Percentiles rank a stretch among this genome's conserved stretches.
Conservation (phyloP, 1,140 invertebrate species). For the Paraescarpia echinospica region DNA sequence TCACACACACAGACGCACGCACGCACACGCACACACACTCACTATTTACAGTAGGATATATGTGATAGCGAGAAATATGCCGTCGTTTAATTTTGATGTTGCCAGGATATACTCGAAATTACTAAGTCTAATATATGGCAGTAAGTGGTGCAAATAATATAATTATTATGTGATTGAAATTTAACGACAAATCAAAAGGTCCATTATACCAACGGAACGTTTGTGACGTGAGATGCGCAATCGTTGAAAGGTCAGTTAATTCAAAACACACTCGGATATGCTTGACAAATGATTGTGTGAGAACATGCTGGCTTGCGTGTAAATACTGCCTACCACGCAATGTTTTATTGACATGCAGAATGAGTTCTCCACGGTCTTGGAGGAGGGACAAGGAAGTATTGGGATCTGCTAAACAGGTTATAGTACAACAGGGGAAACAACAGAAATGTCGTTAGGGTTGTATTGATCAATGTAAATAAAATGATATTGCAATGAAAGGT, state of each 20-base stretch:
- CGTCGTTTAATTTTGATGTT: no score
- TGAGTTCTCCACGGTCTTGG: not conserved
- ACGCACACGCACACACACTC: no score
- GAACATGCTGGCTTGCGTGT: not conserved
- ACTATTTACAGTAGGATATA: no score
- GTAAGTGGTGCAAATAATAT: no score
- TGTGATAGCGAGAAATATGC: no score
- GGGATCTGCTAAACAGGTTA: not conserved
- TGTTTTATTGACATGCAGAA: not conserved
- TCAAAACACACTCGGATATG: not conserved
- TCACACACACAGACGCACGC: no score
- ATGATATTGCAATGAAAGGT: not conserved
- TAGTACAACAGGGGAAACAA: not conserved
- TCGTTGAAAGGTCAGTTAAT: not conserved
- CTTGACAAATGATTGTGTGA: not conserved
- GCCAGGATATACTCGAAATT: no score
- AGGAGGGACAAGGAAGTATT: not conserved
- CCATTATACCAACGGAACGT: not conserved
- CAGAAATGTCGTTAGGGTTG: not conserved
- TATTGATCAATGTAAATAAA: not conserved
- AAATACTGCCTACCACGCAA: not conserved
- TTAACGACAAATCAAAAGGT: not conserved
- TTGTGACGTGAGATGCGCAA: not conserved
- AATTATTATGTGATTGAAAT: not conserved
- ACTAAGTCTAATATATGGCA: no score